Conservation (phyloP, 2,113 vertebrate species). For the Stegastes partitus region DNA sequence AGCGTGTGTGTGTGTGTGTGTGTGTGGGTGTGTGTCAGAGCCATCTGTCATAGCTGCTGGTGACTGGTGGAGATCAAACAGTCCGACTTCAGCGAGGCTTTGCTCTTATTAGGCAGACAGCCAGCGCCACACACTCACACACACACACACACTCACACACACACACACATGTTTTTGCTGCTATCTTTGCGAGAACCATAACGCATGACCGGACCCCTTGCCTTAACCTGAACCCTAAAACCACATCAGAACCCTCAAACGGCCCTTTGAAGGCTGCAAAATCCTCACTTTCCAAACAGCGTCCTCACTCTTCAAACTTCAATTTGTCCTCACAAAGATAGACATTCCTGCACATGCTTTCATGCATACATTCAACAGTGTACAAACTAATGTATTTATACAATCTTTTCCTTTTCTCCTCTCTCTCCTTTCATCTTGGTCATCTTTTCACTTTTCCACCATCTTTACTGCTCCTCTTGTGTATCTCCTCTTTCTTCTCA, state of each 20-base stretch:
- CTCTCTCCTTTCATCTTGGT: background rate
- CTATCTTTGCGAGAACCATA: slow-evolving; percentile 3
- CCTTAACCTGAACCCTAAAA: slow-evolving; percentile 9
- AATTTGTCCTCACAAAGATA: slow-evolving; percentile 1
- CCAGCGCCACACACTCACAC: slow-evolving; percentile 33
- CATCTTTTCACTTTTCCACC: too few relatives aligned
- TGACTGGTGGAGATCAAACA: slow-evolving; percentile 69
- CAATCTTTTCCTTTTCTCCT: background rate
- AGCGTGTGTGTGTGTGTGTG: slow-evolving; percentile 32
- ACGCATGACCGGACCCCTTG: background rate
- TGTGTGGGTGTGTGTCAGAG: slow-evolving; percentile 36
- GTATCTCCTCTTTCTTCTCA: background rate
- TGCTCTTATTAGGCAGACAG: slow-evolving; percentile 67
- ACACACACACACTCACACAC: slow-evolving; percentile 2
- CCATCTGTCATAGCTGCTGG: slow-evolving; percentile 66
- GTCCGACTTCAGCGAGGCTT: slow-evolving; percentile 60
- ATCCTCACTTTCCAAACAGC: background rate
- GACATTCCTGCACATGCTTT: background rate
- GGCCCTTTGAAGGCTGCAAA: slow-evolving; percentile 2
- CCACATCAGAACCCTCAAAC: background rate
- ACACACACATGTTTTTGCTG: background rate
- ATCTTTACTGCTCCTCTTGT: too few relatives aligned
- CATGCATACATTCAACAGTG: slow-evolving; percentile 21
- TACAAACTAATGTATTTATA: slow-evolving; percentile 26
- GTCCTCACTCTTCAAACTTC: background rate